Base-by-base conservation (phyloP, 2,888 invertebrate genomes). In the Acleris holmiana region DNA sequence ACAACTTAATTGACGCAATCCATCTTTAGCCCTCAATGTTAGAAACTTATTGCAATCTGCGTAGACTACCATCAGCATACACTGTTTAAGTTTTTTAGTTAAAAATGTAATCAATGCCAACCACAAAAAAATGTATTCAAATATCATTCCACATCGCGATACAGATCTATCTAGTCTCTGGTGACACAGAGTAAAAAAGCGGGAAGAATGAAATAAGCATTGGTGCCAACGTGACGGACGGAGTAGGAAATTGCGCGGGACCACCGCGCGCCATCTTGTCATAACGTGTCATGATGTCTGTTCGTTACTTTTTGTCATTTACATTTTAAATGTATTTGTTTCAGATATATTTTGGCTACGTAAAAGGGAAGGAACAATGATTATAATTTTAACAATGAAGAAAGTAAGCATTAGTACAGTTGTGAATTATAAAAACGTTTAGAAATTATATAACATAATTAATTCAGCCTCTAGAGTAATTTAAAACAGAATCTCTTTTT, bases 171-270 rank as follows among this genome's bases (percentile, higher is more conserved):
- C 48, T 64, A 58, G 58, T 64, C 64, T 64, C 29, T 59, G 58
- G 58, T 6, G 19, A 44, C 41, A 25, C 17, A 53, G 35, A 53
- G 48, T 19, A 59, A 64, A 60, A 62, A 56, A 41, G 47, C 54
- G 58, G 53, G 63, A 58, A 67, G 62, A 63, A 55, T 65, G 55
- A 65, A 65, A 65, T 64, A 64, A 67, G 64, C 67, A 61, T 59
- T 50, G 60, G 55, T 77, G 79, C 80, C 76, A 74, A 76, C 68
- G 68, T 75, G 80, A 82, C 78, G 76, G 84, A 82, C 84, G 79
- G 80, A 75, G 75, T 75, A 83, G 86, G 86, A 86, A 86, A 86
- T 86, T 86, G 85, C 80, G 80, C 65, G 66, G 62, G 58, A 69
- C 69, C 76, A 68, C 71, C 72, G 74, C 72, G 71, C 73, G 61